Evolutionary conservation across 2,113 vertebrate genomes (phyloP).

Genomic region (Uropsilus gracilis): DNA sequence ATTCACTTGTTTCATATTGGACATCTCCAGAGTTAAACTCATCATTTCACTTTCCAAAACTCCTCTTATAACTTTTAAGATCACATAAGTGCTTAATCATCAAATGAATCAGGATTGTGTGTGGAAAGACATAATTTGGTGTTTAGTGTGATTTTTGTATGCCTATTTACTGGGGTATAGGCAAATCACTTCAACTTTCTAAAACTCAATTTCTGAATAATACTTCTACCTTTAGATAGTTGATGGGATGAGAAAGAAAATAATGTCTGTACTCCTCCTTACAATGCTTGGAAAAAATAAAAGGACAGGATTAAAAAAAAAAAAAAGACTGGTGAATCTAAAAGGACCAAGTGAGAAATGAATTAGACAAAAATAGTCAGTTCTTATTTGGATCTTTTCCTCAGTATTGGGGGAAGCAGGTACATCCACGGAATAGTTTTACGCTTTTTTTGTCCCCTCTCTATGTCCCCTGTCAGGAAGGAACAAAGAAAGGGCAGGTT

Average conservation of each 20-base stretch:
- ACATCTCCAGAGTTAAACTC: constrained; percentile 53
- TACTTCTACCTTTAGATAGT: neutral
- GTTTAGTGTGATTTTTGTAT: constrained; percentile 19
- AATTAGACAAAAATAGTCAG: constrained; percentile 4
- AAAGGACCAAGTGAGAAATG: neutral
- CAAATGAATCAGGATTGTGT: neutral
- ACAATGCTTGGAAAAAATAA: neutral
- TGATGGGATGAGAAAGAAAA: constrained; percentile 48
- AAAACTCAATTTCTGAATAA: constrained; percentile 51
- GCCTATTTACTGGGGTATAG: neutral
- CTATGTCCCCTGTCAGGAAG: neutral
- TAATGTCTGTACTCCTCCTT: neutral
- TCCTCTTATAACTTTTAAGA: constrained; percentile 36
- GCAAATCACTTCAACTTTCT: constrained; percentile 20
- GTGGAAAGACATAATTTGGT: constrained; percentile 1
- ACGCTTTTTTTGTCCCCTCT: neutral
- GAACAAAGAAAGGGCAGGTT: neutral
- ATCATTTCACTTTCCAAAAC: constrained; percentile 45
- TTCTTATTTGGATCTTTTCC: neutral
- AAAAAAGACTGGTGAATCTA: neutral
- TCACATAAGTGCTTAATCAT: constrained; percentile 66
- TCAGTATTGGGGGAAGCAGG: neutral
- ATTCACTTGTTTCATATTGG: constrained; percentile 57
- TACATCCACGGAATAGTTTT: neutral
- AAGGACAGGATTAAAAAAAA: neutral